phyloP scores from a whole-genome alignment of 1,140 invertebrate genomes.

The Hyposmocoma kahamanoa region DNA sequence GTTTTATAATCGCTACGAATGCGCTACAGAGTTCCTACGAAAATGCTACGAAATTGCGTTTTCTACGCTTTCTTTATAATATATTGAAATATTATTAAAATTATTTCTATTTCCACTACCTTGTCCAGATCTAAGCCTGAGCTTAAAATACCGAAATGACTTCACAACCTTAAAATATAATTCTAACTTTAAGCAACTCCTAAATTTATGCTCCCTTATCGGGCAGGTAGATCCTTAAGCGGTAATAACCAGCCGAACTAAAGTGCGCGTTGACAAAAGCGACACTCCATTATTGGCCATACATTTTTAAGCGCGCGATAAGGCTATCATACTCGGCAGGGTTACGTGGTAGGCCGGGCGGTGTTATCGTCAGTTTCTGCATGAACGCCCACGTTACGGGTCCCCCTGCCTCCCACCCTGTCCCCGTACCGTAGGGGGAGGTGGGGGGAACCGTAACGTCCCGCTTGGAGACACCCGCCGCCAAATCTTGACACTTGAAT shows the following conservation, averaged over 20 bases:
- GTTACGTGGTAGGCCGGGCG: slow-evolving; percentile 66
- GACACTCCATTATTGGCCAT: slow-evolving; percentile 57
- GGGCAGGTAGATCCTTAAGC: slow-evolving; percentile 10
- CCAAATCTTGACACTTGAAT: slow-evolving; percentile 62
- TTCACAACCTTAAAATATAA: too few species aligned
- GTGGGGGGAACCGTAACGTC: slow-evolving; percentile 2
- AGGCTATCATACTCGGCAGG: slow-evolving; percentile 43
- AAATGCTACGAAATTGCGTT: too few species aligned
- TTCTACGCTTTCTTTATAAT: too few species aligned
- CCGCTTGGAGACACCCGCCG: slow-evolving; percentile 37
- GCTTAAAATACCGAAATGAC: too few species aligned
- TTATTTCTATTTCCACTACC: too few species aligned
- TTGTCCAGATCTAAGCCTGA: too few species aligned
- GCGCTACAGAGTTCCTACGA: too few species aligned
- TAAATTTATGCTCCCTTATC: slow-evolving; percentile 19
- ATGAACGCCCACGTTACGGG: slow-evolving; percentile 67
- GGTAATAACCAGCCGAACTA: slow-evolving; percentile 12
- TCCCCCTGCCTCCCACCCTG: slow-evolving; percentile 23
- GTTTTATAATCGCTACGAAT: too few species aligned
- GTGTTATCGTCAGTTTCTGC: slow-evolving; percentile 72
- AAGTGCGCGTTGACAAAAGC: slow-evolving; percentile 36
- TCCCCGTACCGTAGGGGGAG: too few species aligned
- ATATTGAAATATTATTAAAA: too few species aligned
- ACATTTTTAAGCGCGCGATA: slow-evolving; percentile 60
- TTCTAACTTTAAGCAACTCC: too few species aligned